Evolutionary conservation across 1,140 invertebrate genomes (phyloP).

Genomic region (Galendromus occidentalis): DNA sequence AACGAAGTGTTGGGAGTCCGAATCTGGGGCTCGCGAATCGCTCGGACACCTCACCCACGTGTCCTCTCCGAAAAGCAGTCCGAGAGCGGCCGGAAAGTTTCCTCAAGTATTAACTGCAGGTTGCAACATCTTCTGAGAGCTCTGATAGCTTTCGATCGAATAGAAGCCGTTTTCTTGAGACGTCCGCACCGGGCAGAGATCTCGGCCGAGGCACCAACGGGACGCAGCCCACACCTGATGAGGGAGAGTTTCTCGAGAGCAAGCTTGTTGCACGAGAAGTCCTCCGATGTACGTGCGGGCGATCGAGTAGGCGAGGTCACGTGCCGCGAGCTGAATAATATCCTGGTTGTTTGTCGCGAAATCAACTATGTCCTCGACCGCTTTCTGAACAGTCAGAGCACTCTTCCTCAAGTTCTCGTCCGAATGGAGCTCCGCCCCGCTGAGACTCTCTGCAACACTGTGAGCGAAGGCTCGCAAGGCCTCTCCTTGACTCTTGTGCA

Average conservation of each 20-base stretch:
- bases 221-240: conserved; percentile 24
- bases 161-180: background rate
- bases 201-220: background rate
- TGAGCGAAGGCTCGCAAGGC: conserved; percentile 26
- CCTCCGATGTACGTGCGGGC: conserved; percentile 31
- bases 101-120: background rate
- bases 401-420: conserved; percentile 14
- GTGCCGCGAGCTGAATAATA: conserved; percentile 26
- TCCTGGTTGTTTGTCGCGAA: conserved; percentile 22
- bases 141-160: background rate
- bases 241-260: conserved; percentile 19
- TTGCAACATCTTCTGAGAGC: background rate
- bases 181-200: background rate
- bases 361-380: conserved; percentile 20
- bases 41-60: too few relatives aligned
- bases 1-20: too few relatives aligned
- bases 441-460: conserved; percentile 10
- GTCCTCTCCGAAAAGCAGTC: too few relatives aligned
- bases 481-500: conserved; percentile 31
- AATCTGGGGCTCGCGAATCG: too few relatives aligned
- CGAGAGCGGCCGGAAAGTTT: too few relatives aligned
- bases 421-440: conserved; percentile 15
- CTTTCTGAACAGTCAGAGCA: conserved; percentile 20
- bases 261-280: conserved; percentile 30
- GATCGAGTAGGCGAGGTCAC: conserved; percentile 32